Base-by-base conservation (phyloP, 1,140 invertebrate genomes). In the Orussus abietinus region DNA sequence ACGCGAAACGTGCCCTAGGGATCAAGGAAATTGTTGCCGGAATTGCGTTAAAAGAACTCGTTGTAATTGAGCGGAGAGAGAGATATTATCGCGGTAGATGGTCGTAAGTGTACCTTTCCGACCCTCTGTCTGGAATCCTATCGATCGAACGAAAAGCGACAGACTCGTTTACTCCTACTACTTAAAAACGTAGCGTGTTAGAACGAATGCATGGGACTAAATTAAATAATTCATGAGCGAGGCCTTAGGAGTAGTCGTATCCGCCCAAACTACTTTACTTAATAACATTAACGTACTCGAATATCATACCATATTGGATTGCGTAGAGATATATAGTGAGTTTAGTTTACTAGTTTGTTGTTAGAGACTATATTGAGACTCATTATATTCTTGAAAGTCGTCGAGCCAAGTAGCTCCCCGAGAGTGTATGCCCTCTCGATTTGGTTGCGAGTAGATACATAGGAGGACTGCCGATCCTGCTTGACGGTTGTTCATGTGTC, bases 211-310 rank as follows among this genome's bases (percentile, higher is more conserved):
- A 53, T 55, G 60, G 54, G 57, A 68, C 54, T 66, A 65, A 68
- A 59, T 48, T 51, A 62, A 53, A 62, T 57, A 53, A 67, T 69
- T 69, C 47, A 67, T 67, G 61, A 72, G 70, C 50, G 70, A 72
- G 70, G 70, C 70, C 70, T 73, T 73, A 73, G 70, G 59, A 64
- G 59, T 72, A 73, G 67, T 68, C 59, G 59, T 67, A 73, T 73
- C 69, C 69, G 68, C 70, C 70, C 69, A 70, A 66, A 57, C n/a
- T 51, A 60, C 52, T 60, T 57, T 52, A 60, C 54, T 54, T 48
- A 43, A 43, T 47, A 53, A 46, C 41, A 31, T 54, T 62, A 63
- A 48, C 47, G 46, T 53, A 62, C 51, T 64, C 49, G 42, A 55
- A 33, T 47, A 57, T 55, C 49, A 51, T 49, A 45, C 43, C 44